Base-by-base conservation (phyloP, 2,888 invertebrate species). In the Chouioia cunea region DNA sequence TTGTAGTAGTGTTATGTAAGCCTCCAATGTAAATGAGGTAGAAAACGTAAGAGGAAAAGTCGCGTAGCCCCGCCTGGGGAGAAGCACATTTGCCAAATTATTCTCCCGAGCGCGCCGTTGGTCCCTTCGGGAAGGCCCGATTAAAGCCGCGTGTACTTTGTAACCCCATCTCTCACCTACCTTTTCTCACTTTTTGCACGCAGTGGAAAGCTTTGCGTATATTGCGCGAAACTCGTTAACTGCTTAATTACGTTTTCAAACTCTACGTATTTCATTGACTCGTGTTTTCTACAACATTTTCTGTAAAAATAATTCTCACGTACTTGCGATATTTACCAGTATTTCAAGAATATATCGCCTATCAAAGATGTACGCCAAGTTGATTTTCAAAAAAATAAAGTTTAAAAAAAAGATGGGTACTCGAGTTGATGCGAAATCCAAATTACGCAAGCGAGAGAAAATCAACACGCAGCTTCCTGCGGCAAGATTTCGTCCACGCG, bases 41-140 rank as follows among this genome's bases (percentile, higher is more conserved):
- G 75, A 75, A 74, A 75, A 74, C 70, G 71, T 73, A 69, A 66
- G 66, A 74, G 74, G 73, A 69, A 72, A 74, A 74, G 65, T 70
- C 64, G 67, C 72, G 70, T 53, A 70, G 50, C 57, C 46, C 62
- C 22, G 56, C 64, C 68, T 62, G 57, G 64, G 18, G 65, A 69
- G 70, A 75, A 76, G 36, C 72, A 74, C 75, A 75, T 76, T 75
- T 75, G 71, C 74, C 73, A 73, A 76, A 76, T 76, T 76, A 75
- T 76, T 75, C 73, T 56, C 12, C 20, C 65, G 74, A 71, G 73
- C 67, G 68, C 46, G 27, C 14, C 8, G 44, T 46, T 27, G n/a
- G 23, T n/a, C 23, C 43, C n/a, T 27, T 20, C 20, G 36, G 16
- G 22, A 46, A 43, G 23, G 20, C 46, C n/a, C 59, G 65, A 58